Evolutionary conservation across 2,888 invertebrate genomes (phyloP).

Genomic region (Amblyjoppa fuscipennis): DNA sequence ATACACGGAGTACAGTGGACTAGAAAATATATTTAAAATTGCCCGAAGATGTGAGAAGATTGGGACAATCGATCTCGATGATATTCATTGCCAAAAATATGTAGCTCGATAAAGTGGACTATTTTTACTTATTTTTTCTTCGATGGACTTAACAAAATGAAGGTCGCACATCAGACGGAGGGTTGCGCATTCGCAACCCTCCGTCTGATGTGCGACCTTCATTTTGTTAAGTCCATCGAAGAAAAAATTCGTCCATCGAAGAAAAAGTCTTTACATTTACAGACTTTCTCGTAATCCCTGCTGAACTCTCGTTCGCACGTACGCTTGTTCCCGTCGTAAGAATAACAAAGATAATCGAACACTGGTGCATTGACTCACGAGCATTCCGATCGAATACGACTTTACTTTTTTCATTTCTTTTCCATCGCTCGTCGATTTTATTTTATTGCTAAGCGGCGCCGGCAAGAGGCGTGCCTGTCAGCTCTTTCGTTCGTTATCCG

Average conservation of each 20-base stretch:
- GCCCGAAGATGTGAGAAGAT: no score
- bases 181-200: no score
- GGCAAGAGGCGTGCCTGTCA: slow-evolving; percentile 30
- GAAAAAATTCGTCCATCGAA: no score
- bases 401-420: neutral
- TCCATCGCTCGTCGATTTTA: slow-evolving; percentile 9
- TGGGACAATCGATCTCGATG: no score
- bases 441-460: slow-evolving; percentile 21
- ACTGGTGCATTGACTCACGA: neutral
- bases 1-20: no score
- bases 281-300: neutral
- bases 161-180: neutral
- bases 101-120: no score
- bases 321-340: neutral
- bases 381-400: neutral
- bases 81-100: no score
- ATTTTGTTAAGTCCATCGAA: neutral
- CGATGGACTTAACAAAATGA: neutral
- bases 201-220: neutral
- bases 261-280: no score
- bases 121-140: no score
- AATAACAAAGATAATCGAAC: slow-evolving; percentile 1
- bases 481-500: slow-evolving; percentile 64
- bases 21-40: no score
- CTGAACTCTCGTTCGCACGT: neutral